A percentile compares a stretch with the other conserved stretches of the same genome.
Conservation (phyloP, 2,888 invertebrate species). For the Cryptocephalus primarius region DNA sequence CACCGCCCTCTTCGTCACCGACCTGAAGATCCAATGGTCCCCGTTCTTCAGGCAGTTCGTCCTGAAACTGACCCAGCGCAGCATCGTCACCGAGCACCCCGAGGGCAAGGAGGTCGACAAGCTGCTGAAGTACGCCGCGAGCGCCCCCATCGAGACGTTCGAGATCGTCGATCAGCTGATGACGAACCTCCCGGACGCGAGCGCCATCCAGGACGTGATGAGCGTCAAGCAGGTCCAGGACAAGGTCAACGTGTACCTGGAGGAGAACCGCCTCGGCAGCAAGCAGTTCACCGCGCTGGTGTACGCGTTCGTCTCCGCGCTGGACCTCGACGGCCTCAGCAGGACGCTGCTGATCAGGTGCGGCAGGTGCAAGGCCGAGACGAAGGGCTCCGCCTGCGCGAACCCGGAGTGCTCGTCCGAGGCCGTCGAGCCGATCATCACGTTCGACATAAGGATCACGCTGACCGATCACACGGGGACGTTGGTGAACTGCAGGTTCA, state of each 20-base stretch:
- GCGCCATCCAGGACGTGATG: constrained; percentile 46
- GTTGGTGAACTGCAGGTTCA: constrained; percentile 45
- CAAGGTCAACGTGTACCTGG: constrained; percentile 27
- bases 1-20: constrained; percentile 62
- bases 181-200: background rate
- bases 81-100: constrained; percentile 66
- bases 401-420: constrained; percentile 33
- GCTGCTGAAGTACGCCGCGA: constrained; percentile 43
- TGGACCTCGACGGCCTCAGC: constrained; percentile 55
- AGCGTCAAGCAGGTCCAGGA: constrained; percentile 46
- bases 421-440: constrained; percentile 29
- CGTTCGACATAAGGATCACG: constrained; percentile 50
- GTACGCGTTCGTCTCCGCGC: constrained; percentile 53
- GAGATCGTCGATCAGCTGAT: constrained; percentile 28
- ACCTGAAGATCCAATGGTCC: constrained; percentile 53
- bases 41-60: constrained; percentile 41
- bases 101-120: constrained; percentile 49
- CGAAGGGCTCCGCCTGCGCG: constrained; percentile 25
- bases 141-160: constrained; percentile 30
- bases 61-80: constrained; percentile 41
- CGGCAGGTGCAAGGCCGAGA: constrained; percentile 22
- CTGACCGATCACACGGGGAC: constrained; percentile 62
- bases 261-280: constrained; percentile 34
- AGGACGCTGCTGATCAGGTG: constrained; percentile 31
- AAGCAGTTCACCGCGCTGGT: constrained; percentile 60